phyloP scores from a whole-genome alignment of 2,113 vertebrate genomes.

The Xyrauchen texanus region DNA sequence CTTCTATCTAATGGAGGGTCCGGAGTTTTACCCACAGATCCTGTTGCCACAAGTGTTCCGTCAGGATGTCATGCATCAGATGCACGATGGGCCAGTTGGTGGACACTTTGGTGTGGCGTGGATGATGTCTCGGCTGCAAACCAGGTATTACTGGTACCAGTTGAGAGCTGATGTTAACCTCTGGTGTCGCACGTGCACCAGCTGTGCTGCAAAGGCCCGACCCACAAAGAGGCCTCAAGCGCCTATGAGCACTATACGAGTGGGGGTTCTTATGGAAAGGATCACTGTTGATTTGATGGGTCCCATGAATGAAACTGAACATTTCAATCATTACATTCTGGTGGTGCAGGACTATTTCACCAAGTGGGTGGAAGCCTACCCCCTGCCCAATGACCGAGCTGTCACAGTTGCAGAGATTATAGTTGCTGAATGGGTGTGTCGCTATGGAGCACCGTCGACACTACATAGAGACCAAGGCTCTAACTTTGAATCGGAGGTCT shows the following conservation, averaged over 20 bases:
- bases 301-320: conserved; percentile 31
- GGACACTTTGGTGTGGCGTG: too few relatives aligned
- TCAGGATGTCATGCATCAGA: conserved; percentile 20
- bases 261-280: conserved; percentile 41
- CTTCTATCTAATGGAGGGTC: not conserved
- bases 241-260: conserved; percentile 18
- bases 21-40: too few relatives aligned
- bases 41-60: too few relatives aligned
- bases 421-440: too few relatives aligned
- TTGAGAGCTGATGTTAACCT: conserved; percentile 22
- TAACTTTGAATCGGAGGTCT: too few relatives aligned
- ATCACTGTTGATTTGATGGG: conserved; percentile 48
- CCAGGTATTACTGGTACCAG: conserved; percentile 32
- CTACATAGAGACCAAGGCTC: too few relatives aligned
- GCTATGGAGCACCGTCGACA: too few relatives aligned
- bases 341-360: conserved; percentile 54
- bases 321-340: conserved; percentile 22
- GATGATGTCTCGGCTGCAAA: not conserved
- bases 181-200: conserved; percentile 40
- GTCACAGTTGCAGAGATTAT: too few relatives aligned
- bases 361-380: conserved; percentile 44
- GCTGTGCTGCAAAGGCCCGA: too few relatives aligned
- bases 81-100: conserved; percentile 37
- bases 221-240: too few relatives aligned
- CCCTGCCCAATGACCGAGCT: conserved; percentile 11